Conservation (phyloP, 2,888 invertebrate genomes). For the Rhodophaea formosa region DNA sequence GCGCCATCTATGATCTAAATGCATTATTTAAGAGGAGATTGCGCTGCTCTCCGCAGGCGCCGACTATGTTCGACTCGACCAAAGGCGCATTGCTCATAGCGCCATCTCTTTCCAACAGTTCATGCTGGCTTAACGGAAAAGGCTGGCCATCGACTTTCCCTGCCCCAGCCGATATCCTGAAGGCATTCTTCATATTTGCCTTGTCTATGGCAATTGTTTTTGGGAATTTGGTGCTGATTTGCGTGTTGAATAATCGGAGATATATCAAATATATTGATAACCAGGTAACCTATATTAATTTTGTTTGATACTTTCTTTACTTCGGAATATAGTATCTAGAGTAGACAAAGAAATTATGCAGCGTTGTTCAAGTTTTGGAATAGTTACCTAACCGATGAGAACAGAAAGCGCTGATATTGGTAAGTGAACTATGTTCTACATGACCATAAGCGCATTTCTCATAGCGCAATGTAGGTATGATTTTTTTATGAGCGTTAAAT, state of each 20-base stretch:
- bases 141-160: slow-evolving; percentile 84
- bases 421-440: too few relatives aligned
- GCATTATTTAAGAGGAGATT: slow-evolving; percentile 68
- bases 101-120: slow-evolving; percentile 90
- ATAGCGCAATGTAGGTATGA: too few relatives aligned
- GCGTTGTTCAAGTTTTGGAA: too few relatives aligned
- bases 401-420: too few relatives aligned
- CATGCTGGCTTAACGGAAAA: slow-evolving; percentile 87
- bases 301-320: too few relatives aligned
- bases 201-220: slow-evolving; percentile 89
- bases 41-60: slow-evolving; percentile 73
- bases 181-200: slow-evolving; percentile 88
- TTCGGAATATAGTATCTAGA: not conserved
- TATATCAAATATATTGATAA: slow-evolving; percentile 93
- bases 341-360: too few relatives aligned
- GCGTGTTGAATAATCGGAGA: slow-evolving; percentile 91
- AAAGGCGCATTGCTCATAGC: slow-evolving; percentile 88
- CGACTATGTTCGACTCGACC: slow-evolving; percentile 83
- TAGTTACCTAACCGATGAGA: too few relatives aligned
- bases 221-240: slow-evolving; percentile 89
- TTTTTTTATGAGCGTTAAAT: too few relatives aligned
- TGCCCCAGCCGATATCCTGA: slow-evolving; percentile 86
- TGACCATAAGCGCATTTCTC: too few relatives aligned
- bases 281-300: slow-evolving; percentile 81
- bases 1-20: slow-evolving; percentile 70